phyloP scores from a whole-genome alignment of 2,888 invertebrate genomes.

The Oscheius onirici region DNA sequence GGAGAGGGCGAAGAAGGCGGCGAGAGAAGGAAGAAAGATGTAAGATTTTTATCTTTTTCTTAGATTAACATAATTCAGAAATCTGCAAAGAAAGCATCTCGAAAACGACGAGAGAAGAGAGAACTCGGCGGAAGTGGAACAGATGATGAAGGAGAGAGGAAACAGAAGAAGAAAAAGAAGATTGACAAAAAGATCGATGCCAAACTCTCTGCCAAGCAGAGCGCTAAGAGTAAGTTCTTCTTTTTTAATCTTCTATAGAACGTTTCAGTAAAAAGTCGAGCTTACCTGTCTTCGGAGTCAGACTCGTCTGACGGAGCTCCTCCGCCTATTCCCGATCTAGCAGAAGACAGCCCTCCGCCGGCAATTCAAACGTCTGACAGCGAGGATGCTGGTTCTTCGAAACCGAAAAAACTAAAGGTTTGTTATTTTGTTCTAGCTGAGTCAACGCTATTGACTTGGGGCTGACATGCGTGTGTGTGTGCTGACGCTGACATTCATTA shows the following conservation, averaged over 20 bases:
- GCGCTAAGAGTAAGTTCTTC: slow-evolving; percentile 41
- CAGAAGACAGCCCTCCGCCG: slow-evolving; percentile 40
- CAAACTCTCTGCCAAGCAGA: slow-evolving; percentile 55
- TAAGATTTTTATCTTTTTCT: not conserved
- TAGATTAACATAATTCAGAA: slow-evolving; percentile 29
- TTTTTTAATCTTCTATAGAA: not conserved
- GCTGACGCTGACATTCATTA: too few species aligned
- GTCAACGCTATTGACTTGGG: not conserved
- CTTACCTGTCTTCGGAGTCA: slow-evolving; percentile 56
- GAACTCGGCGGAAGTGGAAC: slow-evolving; percentile 45
- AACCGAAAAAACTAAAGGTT: slow-evolving; percentile 44
- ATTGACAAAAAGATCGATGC: slow-evolving; percentile 34
- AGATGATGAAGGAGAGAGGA: slow-evolving; percentile 41
- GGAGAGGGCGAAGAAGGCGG: slow-evolving; percentile 46
- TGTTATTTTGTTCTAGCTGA: not conserved
- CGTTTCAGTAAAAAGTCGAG: slow-evolving; percentile 57
- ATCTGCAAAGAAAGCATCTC: slow-evolving; percentile 45
- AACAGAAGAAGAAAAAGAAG: slow-evolving; percentile 35
- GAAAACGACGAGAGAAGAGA: slow-evolving; percentile 43
- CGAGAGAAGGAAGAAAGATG: slow-evolving; percentile 44
- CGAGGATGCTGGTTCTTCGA: slow-evolving; percentile 38
- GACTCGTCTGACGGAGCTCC: slow-evolving; percentile 51
- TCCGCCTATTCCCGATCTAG: slow-evolving; percentile 19
- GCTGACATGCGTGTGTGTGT: too few species aligned
- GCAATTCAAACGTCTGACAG: slow-evolving; percentile 33